Percentiles rank a stretch among this genome's conserved stretches.
These are phyloP conservation scores for Sander vitreus DNA, from an alignment of 2,113 vertebrate genomes.

Conservation along the genomic window DNA sequence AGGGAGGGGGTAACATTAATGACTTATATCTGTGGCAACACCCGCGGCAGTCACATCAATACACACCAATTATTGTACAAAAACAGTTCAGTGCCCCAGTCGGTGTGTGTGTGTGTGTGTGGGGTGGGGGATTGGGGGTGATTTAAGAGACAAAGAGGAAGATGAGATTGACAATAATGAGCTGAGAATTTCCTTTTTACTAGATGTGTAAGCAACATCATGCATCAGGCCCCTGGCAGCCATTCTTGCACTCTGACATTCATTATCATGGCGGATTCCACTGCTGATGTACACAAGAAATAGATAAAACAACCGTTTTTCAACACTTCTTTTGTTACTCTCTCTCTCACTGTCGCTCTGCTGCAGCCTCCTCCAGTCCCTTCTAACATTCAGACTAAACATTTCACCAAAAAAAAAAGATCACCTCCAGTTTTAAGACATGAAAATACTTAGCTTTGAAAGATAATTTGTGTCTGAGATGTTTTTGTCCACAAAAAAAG, in stretches of 20 bases:
- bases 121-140: slow-evolving; percentile 14
- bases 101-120: background rate
- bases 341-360: background rate
- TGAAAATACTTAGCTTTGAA: too few relatives aligned
- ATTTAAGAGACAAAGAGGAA: slow-evolving; percentile 20
- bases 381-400: too few relatives aligned
- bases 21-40: slow-evolving; percentile 63
- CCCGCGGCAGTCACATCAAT: slow-evolving; percentile 49
- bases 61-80: slow-evolving; percentile 55
- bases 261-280: slow-evolving; percentile 16
- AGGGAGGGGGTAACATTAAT: slow-evolving; percentile 62
- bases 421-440: too few relatives aligned
- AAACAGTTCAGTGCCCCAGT: slow-evolving; percentile 12
- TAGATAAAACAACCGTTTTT: background rate
- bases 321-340: background rate
- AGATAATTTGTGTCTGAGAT: too few relatives aligned
- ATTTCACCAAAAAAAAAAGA: too few relatives aligned
- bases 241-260: background rate
- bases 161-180: slow-evolving; percentile 47
- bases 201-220: slow-evolving; percentile 17
- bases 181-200: slow-evolving; percentile 3
- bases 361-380: background rate
- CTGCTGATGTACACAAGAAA: background rate
- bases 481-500: too few relatives aligned
- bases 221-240: slow-evolving; percentile 19